Conservation (phyloP, 1,140 invertebrate genomes). For the Patella vulgata region DNA sequence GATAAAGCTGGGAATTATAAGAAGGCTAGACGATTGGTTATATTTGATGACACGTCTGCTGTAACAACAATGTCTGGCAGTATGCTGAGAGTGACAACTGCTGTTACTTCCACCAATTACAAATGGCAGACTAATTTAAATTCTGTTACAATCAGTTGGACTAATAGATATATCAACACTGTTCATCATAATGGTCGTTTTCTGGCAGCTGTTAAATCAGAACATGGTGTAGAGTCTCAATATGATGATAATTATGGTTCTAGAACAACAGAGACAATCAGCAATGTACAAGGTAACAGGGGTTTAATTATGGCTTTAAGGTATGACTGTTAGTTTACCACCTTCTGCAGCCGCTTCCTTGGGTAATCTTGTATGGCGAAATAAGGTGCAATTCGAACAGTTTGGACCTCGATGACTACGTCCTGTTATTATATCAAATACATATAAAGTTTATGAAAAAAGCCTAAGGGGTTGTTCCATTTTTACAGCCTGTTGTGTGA, state of each 20-base stretch:
- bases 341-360: no score
- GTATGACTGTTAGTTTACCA: no score
- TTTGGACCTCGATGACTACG: no score
- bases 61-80: constrained; percentile 5
- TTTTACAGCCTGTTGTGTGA: no score
- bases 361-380: no score
- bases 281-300: constrained; percentile 33
- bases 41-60: constrained; percentile 25
- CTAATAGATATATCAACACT: constrained; percentile 25
- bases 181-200: constrained; percentile 24
- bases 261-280: constrained; percentile 13
- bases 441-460: no score
- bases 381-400: no score
- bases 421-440: no score
- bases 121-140: constrained; percentile 18
- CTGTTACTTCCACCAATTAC: constrained; percentile 16
- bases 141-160: constrained; percentile 22
- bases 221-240: constrained; percentile 1
- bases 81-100: constrained; percentile 19
- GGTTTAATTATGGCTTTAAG: no score
- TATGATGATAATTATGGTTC: constrained; percentile 39
- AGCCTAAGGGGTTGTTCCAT: no score
- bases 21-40: constrained; percentile 26
- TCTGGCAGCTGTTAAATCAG: constrained; percentile 22
- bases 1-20: constrained; percentile 38